Percentiles rank a stretch among this genome's conserved stretches.
These are phyloP conservation scores for Moxostoma hubbsi DNA, from an alignment of 2,797 vertebrate genomes.

Conservation along the genomic window DNA sequence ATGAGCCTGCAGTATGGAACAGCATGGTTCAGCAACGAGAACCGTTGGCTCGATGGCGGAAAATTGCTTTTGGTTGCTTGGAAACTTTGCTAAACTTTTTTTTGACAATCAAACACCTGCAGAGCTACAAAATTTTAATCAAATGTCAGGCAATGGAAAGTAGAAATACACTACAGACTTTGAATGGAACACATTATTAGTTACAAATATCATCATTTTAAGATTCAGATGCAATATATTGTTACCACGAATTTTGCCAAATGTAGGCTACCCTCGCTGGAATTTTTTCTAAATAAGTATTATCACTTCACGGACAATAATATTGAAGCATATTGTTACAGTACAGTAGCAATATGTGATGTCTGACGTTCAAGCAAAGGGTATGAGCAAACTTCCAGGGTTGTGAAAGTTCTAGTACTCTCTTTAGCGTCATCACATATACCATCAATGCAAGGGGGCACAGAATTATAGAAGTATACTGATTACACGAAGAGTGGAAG, in stretches of 20 bases:
- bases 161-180: slow-evolving; percentile 5
- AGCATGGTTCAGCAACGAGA: too few relatives aligned
- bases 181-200: slow-evolving; percentile 19
- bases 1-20: too few relatives aligned
- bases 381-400: not conserved
- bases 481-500: slow-evolving; percentile 34
- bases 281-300: slow-evolving; percentile 11
- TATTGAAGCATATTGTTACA: slow-evolving; percentile 33
- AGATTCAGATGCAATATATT: slow-evolving; percentile 33
- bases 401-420: slow-evolving; percentile 19
- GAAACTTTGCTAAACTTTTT: too few relatives aligned
- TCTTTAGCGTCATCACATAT: slow-evolving; percentile 31
- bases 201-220: not conserved
- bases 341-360: slow-evolving; percentile 36
- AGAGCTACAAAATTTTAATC: too few relatives aligned
- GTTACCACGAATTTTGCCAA: too few relatives aligned
- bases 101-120: too few relatives aligned
- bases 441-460: slow-evolving; percentile 34
- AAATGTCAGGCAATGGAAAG: not conserved
- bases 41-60: too few relatives aligned
- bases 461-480: slow-evolving; percentile 17
- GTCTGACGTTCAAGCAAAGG: not conserved
- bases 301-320: not conserved
- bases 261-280: not conserved
- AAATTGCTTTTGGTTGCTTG: too few relatives aligned